phyloP scores from a whole-genome alignment of 1,140 invertebrate genomes.

The Apocrypta bakeri region DNA sequence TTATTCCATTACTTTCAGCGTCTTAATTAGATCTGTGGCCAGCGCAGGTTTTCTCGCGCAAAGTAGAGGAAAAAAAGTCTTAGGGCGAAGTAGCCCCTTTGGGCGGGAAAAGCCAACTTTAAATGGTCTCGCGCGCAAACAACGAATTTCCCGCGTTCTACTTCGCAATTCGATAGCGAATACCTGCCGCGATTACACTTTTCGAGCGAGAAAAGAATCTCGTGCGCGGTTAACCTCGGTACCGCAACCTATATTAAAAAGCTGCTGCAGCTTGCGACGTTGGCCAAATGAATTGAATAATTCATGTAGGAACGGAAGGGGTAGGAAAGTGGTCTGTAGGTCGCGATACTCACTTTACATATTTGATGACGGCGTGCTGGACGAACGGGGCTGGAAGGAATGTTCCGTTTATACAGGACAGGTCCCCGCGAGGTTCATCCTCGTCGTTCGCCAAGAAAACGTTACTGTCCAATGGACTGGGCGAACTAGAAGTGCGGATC shows the following conservation, averaged over 20 bases:
- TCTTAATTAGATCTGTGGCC: conserved; percentile 40
- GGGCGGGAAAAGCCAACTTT: conserved; percentile 11
- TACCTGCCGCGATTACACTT: no score
- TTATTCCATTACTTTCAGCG: conserved; percentile 38
- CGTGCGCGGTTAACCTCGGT: background rate
- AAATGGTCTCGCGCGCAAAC: conserved; percentile 9
- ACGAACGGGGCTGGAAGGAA: conserved; percentile 70
- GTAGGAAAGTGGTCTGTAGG: background rate
- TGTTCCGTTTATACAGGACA: conserved; percentile 72
- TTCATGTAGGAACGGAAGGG: conserved; percentile 44
- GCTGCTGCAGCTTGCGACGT: background rate
- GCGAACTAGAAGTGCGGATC: background rate
- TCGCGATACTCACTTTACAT: conserved; percentile 68
- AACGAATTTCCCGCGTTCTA: background rate
- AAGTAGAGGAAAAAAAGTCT: background rate
- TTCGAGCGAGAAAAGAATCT: background rate
- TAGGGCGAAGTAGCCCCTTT: background rate
- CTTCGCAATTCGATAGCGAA: conserved; percentile 2
- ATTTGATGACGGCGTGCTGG: conserved; percentile 72
- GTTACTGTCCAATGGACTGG: conserved; percentile 6
- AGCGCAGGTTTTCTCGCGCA: background rate
- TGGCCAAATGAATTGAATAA: conserved; percentile 54
- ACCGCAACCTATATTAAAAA: background rate
- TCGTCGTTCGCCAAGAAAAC: conserved; percentile 41
- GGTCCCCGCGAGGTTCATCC: conserved; percentile 62